Base-by-base conservation (phyloP, 2,797 vertebrate genomes). In the Acanthiza pusilla region DNA sequence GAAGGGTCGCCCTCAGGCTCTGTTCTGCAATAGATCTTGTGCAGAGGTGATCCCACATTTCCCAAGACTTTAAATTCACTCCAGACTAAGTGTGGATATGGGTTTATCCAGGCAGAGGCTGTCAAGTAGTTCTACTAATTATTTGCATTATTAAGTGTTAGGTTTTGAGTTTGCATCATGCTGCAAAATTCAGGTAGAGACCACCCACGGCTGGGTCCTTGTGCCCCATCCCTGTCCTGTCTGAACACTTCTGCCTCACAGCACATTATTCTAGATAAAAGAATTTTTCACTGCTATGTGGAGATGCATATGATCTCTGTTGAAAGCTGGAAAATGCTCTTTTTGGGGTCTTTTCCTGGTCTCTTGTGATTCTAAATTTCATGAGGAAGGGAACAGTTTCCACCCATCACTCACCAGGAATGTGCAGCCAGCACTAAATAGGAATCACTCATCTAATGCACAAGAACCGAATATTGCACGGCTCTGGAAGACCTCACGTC, bases 341-440 rank as follows among this genome's bases (percentile, higher is more conserved):
- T 67, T 71, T 40, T 18, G 27, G 57, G 71, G 29, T 3, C 7
- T n/a, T 42, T 16, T 48, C n/a, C 75, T 45, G 48, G 51, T 26
- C 43, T 62, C 43, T 55, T 55, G 45, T 26, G 42, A 10, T 11
- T 75, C 61, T 53, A 65, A 71, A 73, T 85, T 29, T 54, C 45
- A 23, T 34, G 40, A 70, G 48, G 34, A 27, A 21, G 57, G 53
- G 23, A 81, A 27, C 6, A 3, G n/a, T 32, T 81, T 70, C 61
- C 53, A 34, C 47, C 65, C 17, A 30, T 27, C 42, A 14, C 34
- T 30, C 67, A 14, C 50, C 16, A 67, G 67, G 62, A 66, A 27
- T 0, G 0, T 11, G 30, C 40, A 55, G 25, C 30, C 74, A 81
- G 77, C 36, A 23, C 30, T 16, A 18, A 34, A 30, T 0, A 67